Evolutionary conservation across 2,113 vertebrate species (phyloP), one percentile per base, ranked within the genome.

Genomic region (Cebidichthys violaceus): DNA sequence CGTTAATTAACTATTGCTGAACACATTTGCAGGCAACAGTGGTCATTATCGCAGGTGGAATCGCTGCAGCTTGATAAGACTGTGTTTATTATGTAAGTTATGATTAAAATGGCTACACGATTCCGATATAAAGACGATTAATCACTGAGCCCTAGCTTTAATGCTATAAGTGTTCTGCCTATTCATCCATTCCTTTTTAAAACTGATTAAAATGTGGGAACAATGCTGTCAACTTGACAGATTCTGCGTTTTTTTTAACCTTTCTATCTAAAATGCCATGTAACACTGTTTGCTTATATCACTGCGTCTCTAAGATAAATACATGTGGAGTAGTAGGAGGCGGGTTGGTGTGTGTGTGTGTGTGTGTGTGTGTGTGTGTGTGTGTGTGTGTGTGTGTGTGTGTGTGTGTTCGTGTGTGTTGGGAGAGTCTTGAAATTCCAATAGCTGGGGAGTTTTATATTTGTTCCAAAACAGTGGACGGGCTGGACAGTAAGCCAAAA

Each of bases 381-480:
- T 64, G 61, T 37, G 35, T 41, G 61, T 67, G 47, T 69, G 35
- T 41, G 8, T 24, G 9, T n/a, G 62, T 66, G 64, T 27, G 39
- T 67, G 54, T 68, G 47, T 65, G n/a, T 15, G 15, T 72, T 35
- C 50, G 54, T 50, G 47, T 54, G 24, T 6, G n/a, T 71, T 60
- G 50, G 24, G 41, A 62, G 41, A 73, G 31, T 41, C 35, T 41
- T 83, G 54, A 80, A 75, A 87, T 88, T 84, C 81, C 75, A 68
- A 33, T 39, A 78, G 82, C 57, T 54, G 29, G 22, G 61, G 59
- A 77, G 50, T 70, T 85, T 86, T 68, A 76, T 82, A 55, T 75
- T 81, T 82, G 73, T 83, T 90, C 77, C 66, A 81, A 79, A 85
- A 83, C 82, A 82, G 67, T 75, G 62, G 50, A 45, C n/a, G 37